Evolutionary conservation across 2,113 vertebrate genomes (phyloP).

Genomic region (Nymphicus hollandicus): DNA sequence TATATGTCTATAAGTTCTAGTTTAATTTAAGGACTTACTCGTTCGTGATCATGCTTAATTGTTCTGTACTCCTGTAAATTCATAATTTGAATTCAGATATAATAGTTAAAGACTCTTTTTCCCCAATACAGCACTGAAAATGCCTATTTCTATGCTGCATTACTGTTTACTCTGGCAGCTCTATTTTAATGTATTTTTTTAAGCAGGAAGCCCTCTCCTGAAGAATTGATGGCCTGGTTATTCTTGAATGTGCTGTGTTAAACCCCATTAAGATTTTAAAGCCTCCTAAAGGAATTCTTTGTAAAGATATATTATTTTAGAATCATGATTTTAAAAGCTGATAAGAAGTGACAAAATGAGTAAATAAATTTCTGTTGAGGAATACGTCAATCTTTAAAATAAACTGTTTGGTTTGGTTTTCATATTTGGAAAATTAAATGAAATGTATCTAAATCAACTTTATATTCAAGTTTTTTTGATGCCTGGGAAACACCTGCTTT

Average conservation of each 20-base stretch:
- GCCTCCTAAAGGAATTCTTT: not conserved
- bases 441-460: not conserved
- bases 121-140: not conserved
- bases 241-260: constrained; percentile 42
- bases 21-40: not conserved
- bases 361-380: not conserved
- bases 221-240: not conserved
- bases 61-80: not conserved
- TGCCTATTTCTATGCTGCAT: not conserved
- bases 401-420: not conserved
- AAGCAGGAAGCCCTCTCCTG: not conserved
- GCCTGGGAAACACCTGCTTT: not conserved
- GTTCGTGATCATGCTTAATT: not conserved
- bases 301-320: not conserved
- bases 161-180: not conserved
- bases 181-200: constrained; percentile 4
- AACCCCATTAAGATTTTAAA: constrained; percentile 35
- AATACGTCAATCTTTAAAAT: not conserved
- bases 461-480: not conserved
- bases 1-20: not conserved
- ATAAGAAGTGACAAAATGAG: not conserved
- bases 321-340: not conserved
- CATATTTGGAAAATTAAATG: not conserved
- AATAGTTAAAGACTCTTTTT: not conserved
- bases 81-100: not conserved